Evolutionary conservation across 2,113 vertebrate genomes (phyloP).

Genomic region (Proterorhinus semilunaris): DNA sequence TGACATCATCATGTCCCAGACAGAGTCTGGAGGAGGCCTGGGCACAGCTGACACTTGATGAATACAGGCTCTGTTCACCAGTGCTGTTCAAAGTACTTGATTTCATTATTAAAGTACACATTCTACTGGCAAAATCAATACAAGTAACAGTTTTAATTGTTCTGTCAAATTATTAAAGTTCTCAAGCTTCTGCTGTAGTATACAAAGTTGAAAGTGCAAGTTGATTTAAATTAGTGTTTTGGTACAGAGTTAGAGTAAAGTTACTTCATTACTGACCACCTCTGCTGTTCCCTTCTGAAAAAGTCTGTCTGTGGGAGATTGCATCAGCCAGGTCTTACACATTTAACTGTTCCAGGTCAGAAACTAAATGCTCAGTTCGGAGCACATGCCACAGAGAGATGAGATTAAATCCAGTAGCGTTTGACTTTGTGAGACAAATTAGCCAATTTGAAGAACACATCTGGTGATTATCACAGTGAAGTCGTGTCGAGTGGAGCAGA

Average conservation of each 20-base stretch:
- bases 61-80: conserved; percentile 26
- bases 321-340: conserved; percentile 35
- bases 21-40: conserved; percentile 44
- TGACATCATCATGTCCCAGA: conserved; percentile 57
- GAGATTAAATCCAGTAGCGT: conserved; percentile 17
- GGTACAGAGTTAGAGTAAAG: too few relatives aligned
- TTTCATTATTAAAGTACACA: too few relatives aligned
- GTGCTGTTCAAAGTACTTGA: too few relatives aligned
- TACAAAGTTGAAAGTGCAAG: too few relatives aligned
- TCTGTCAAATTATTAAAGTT: too few relatives aligned
- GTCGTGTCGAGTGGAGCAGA: conserved; percentile 21
- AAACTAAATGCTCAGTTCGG: conserved; percentile 2
- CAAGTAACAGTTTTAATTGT: too few relatives aligned
- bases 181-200: too few relatives aligned
- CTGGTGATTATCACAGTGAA: conserved; percentile 40
- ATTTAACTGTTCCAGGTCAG: conserved; percentile 42
- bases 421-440: conserved; percentile 42
- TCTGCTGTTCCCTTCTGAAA: conserved; percentile 25
- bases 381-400: conserved; percentile 19
- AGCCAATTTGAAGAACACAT: conserved; percentile 38
- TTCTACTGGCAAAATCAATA: too few relatives aligned
- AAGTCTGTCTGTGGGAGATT: conserved; percentile 38
- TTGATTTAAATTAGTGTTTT: too few relatives aligned
- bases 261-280: too few relatives aligned
- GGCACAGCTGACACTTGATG: conserved; percentile 48